Conservation (phyloP, 2,888 invertebrate genomes). For the Ormyrus nitidulus region DNA sequence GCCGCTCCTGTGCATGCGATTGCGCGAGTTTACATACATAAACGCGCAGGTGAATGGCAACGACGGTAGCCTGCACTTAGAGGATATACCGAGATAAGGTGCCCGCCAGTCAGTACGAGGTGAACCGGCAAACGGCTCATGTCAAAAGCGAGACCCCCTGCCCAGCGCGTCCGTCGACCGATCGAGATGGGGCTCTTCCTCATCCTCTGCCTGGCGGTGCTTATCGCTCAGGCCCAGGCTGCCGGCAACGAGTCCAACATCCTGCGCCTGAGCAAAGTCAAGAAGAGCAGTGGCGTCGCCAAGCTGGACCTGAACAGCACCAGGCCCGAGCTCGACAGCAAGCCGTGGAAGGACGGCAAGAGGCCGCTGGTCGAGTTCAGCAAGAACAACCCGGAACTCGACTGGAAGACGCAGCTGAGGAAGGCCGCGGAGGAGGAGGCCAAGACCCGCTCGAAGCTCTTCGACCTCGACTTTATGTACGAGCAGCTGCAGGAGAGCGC, state of each 20-base stretch:
- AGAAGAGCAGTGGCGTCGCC: not conserved
- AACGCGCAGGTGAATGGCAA: conserved; percentile 45
- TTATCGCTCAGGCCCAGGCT: not conserved
- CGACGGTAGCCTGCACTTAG: not conserved
- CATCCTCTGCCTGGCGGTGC: not conserved
- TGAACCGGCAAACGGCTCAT: conserved; percentile 37
- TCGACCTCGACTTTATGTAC: conserved; percentile 71
- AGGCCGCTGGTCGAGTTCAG: conserved; percentile 49
- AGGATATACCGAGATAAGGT: conserved; percentile 34
- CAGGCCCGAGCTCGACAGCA: no score
- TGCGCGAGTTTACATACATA: no score
- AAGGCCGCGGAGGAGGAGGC: conserved; percentile 62
- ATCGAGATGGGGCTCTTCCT: conserved; percentile 4
- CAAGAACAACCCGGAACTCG: conserved; percentile 68
- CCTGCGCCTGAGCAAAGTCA: conserved; percentile 55
- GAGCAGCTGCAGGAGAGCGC: conserved; percentile 67
- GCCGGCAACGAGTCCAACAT: conserved; percentile 59
- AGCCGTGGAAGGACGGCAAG: no score
- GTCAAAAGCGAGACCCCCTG: conserved; percentile 6
- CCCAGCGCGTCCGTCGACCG: not conserved
- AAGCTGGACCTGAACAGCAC: not conserved
- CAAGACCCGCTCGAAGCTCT: conserved; percentile 59
- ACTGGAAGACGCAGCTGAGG: conserved; percentile 70
- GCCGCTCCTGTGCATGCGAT: not conserved
- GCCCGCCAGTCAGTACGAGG: conserved; percentile 41